Conservation (phyloP, 2,797 vertebrate genomes). For the Labroides dimidiatus region DNA sequence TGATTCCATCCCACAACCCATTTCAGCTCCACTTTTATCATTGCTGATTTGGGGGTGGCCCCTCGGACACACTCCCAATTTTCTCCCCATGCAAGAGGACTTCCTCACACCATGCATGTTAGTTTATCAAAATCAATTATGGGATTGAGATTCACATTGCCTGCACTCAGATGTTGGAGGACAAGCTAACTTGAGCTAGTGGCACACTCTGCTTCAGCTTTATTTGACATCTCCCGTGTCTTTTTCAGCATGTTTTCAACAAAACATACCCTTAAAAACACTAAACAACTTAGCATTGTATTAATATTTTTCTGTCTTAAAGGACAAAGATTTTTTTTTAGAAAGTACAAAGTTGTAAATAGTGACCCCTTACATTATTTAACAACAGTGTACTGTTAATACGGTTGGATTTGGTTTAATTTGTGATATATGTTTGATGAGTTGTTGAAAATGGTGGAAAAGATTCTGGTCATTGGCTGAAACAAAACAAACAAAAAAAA, state of each 20-base stretch:
- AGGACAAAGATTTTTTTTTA: too few relatives aligned
- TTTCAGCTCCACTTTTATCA: slow-evolving; percentile 79
- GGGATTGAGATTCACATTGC: slow-evolving; percentile 60
- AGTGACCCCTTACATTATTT: too few relatives aligned
- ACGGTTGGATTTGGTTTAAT: too few relatives aligned
- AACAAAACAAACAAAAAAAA: too few relatives aligned
- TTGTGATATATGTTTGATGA: too few relatives aligned
- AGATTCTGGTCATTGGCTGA: too few relatives aligned
- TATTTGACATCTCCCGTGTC: slow-evolving; percentile 28
- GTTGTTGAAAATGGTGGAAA: too few relatives aligned
- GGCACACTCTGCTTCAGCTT: slow-evolving; percentile 12
- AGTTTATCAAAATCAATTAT: slow-evolving; percentile 79
- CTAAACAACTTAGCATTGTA: not conserved
- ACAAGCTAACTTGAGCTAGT: slow-evolving; percentile 23
- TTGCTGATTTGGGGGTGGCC: slow-evolving; percentile 67
- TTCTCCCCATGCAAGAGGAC: slow-evolving; percentile 68
- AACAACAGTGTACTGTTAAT: too few relatives aligned
- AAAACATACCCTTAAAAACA: slow-evolving; percentile 25
- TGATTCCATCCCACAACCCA: slow-evolving; percentile 76
- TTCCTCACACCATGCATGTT: slow-evolving; percentile 75
- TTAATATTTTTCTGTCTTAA: too few relatives aligned
- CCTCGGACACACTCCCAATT: slow-evolving; percentile 62
- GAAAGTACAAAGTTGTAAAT: too few relatives aligned
- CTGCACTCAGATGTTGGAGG: slow-evolving; percentile 31
- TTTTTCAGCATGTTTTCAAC: slow-evolving; percentile 35